Base-by-base conservation (phyloP, 2,113 vertebrate genomes). In the Tapirus terrestris region DNA sequence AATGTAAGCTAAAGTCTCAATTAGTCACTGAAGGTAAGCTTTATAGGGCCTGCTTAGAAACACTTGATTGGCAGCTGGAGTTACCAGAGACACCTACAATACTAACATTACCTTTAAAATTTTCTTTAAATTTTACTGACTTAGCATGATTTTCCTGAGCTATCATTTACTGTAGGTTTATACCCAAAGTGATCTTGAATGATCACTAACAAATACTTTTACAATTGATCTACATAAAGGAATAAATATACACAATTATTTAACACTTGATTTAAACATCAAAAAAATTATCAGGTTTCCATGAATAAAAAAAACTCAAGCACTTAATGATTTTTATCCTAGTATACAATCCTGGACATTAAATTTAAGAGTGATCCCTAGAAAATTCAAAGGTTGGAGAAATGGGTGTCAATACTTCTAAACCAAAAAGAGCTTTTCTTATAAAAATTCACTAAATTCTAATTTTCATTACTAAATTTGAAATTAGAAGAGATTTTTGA, bases 261-360 rank as follows among this genome's bases (percentile, higher is more conserved):
- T 53, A 94, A 79, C 23, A 85, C 3, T 87, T 91, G 51, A 94
- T 61, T 76, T 68, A 96, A 85, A 56, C 33, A 72, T 76, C 7
- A 72, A 68, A 88, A 61, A 60, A 61, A 17, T 56, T 61, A 18
- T 86, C 2, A 45, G 53, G 60, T 94, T 84, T 48, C 48, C 17
- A 91, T 76, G 14, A 91, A 84, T 83, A 73, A 73, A 92, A 93
- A 97, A 97, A 94, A 17, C 16, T 79, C n/a, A 95, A 85, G 60
- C n/a, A 96, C 53, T 88, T 91, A 83, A 83, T 1, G 25, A 39
- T 33, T 92, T 92, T 95, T 96, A 58, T 39, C 91, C 76, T 53
- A 85, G 43, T 20, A 96, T 81, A 73, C 53, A 67, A 94, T 73
- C 12, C 56, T 68, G 48, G 39, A 14, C 43, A 86, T 45, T n/a